Evolutionary conservation across 2,113 vertebrate genomes (phyloP), one percentile per base, ranked within the genome.

Genomic region (Heterotilapia buettikoferi): DNA sequence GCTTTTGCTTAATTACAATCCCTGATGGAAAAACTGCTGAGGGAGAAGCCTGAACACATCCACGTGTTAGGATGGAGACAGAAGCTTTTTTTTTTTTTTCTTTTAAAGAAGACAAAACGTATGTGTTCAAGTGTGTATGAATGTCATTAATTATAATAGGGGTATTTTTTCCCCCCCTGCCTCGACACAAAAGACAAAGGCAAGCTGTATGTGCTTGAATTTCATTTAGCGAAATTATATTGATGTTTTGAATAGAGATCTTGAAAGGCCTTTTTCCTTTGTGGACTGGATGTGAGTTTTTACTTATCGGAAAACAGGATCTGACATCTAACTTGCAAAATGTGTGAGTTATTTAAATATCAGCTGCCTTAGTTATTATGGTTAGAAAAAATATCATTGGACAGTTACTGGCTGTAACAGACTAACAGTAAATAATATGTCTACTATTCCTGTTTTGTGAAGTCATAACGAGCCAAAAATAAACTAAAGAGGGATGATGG

Each of bases 1-100:
- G 90, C 91, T 90, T 90, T 84, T 92, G 92, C 87, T 95, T 95
- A 95, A 96, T 96, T 96, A 95, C 90, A 94, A 90, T 94, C 90
- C 84, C 88, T 95, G 89, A 94, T 95, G 93, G 91, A 90, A 94
- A 95, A 93, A 87, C 83, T 84, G 54, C 61, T 33, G 88, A 90
- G 56, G 94, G 89, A 89, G 86, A 90, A 85, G 89, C 66, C 61
- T 50, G 56, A 89, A 87, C 45, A 83, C 83, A 43, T 61, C 43
- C 80, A 79, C 54, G 31, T 26, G 50, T 85, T 53, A 16, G 13
- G 45, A 81, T 47, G 8, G 84, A 93, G 88, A 71, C 21, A 53
- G 45, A 73, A 7, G 50, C 6, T 6, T 73, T 81, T 86, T 85
- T 63, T 21, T 84, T 54, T 21, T 33, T 61, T 33, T 68, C 47